Conservation (phyloP, 2,888 invertebrate genomes). For the Sarcophaga caerulescens region DNA sequence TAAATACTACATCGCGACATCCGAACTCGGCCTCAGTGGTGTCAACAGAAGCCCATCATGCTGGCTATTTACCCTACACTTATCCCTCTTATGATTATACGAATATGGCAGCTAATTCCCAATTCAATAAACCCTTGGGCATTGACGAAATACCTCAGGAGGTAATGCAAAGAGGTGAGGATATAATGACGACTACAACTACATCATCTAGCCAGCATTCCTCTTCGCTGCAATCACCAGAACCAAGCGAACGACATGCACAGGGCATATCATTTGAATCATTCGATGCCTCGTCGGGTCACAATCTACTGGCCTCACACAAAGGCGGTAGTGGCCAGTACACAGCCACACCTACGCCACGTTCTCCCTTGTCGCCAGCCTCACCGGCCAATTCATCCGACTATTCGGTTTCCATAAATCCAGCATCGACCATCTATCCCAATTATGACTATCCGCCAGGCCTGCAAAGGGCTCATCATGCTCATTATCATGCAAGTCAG, state of each 20-base stretch:
- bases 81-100: constrained; percentile 80
- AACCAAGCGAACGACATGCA: constrained; percentile 58
- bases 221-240: constrained; percentile 74
- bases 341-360: constrained; percentile 72
- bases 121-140: constrained; percentile 78
- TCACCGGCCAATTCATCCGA: constrained; percentile 74
- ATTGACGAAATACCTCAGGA: constrained; percentile 78
- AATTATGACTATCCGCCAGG: constrained; percentile 64
- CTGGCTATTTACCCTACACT: constrained; percentile 77
- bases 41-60: constrained; percentile 77
- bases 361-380: constrained; percentile 74
- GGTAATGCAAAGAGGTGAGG: constrained; percentile 63
- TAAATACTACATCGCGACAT: constrained; percentile 75
- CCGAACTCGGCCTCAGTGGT: constrained; percentile 73
- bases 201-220: constrained; percentile 75
- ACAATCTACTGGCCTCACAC: constrained; percentile 76
- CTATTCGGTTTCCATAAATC: constrained; percentile 74
- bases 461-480: constrained; percentile 61
- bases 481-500: constrained; percentile 66
- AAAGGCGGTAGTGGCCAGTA: constrained; percentile 72
- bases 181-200: constrained; percentile 52
- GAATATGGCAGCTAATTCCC: constrained; percentile 80
- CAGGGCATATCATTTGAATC: constrained; percentile 75
- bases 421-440: constrained; percentile 71
- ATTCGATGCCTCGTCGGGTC: constrained; percentile 78